Base-by-base conservation (phyloP, 92 coral and sea anemone species). In the Chrysogorgia sp. region DNA sequence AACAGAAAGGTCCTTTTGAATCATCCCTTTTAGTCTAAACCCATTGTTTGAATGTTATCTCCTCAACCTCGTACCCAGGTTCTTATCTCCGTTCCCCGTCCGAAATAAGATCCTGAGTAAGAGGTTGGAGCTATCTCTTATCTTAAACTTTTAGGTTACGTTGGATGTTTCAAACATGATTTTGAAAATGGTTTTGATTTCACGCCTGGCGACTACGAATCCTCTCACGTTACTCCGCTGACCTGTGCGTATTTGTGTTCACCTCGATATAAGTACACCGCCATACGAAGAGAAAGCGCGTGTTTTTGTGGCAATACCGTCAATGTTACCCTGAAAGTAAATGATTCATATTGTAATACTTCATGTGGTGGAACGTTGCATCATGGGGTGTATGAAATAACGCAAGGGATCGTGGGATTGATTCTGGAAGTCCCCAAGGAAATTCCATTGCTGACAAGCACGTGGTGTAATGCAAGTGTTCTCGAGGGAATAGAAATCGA, bases 181-280 rank as follows among this genome's bases (percentile, higher is more conserved):
- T 88, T 64, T 19, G 96, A 92, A 34, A 52, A 69, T 0, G 89
- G 89, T 22, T 92, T 92, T 66, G 55, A 70, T 10, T 86, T 90
- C 35, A 84, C 92, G 81, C 93, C 97, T 7, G 96, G 97, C 20
- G 97, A 93, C 86, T 90, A 88, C 65, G 62, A 90, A 67, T 62
- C 76, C 31, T 2, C 67, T 0, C 88, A 89, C 75, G 62, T 88
- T 21, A 93, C 96, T 60, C 97, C 96, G 50, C 76, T 90, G 34
- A 82, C 84, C 85, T 93, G 97, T 60, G 61, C 88, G 37, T 28
- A 80, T 41, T 85, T 83, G 63, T 93, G 97, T 47, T 92, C 96
- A 32, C 58, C 67, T 48, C 86, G 81, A 63, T 93, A 88, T 85
- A 86, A 84, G 57, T 93, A 88, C 88, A 96, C 97, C 9, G 87